These are phyloP conservation scores for Tragelaphus strepsiceros DNA, from an alignment of 2,113 vertebrate genomes.

Conservation along the genomic window DNA sequence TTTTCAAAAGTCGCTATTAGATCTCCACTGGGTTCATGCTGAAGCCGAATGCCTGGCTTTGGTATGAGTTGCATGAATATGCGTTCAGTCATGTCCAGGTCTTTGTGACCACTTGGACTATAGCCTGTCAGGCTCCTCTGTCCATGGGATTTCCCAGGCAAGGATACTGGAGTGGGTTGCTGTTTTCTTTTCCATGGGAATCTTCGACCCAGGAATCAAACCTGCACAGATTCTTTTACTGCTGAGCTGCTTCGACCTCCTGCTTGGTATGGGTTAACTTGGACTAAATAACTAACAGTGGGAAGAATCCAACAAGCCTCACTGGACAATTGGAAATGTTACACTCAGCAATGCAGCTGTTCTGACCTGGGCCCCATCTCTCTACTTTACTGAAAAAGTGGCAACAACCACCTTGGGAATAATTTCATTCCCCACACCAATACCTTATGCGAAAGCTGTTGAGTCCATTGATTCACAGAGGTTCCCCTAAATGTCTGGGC, in stretches of 20 bases:
- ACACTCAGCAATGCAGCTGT: neutral
- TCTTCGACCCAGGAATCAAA: neutral
- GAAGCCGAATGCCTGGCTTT: neutral
- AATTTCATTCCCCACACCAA: neutral
- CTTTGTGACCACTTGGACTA: neutral
- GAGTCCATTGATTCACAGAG: neutral
- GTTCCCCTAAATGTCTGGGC: neutral
- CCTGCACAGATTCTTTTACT: neutral
- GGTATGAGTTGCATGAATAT: neutral
- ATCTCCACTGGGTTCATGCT: neutral
- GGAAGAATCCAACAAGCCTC: neutral
- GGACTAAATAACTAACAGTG: neutral
- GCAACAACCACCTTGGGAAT: neutral
- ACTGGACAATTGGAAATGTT: neutral
- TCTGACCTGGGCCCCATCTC: neutral
- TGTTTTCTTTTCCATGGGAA: neutral
- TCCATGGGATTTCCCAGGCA: neutral
- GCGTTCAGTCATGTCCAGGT: neutral
- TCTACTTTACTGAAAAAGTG: neutral
- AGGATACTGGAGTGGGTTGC: neutral
- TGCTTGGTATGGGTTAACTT: neutral
- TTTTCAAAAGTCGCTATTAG: neutral
- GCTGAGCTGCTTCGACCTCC: neutral
- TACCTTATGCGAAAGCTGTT: neutral
- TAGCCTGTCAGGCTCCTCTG: neutral